A percentile compares a stretch with the other conserved stretches of the same genome.
Conservation (phyloP, 2,797 vertebrate genomes). For the Amniataba percoides region DNA sequence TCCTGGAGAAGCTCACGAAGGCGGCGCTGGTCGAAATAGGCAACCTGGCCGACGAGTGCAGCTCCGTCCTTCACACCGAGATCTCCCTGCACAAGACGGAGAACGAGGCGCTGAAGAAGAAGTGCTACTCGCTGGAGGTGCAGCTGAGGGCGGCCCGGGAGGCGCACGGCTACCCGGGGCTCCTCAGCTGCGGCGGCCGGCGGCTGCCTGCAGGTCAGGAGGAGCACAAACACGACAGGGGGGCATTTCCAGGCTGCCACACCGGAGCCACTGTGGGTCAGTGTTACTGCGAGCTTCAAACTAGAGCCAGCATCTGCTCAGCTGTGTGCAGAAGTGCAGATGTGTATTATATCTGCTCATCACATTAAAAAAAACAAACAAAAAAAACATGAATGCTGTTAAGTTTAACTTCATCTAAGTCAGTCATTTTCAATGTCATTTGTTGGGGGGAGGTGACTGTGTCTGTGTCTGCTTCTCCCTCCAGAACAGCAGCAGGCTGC, state of each 20-base stretch:
- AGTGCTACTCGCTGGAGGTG: conserved; percentile 82
- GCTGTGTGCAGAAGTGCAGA: neutral
- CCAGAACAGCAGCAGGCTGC: conserved; percentile 71
- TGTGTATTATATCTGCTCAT: neutral
- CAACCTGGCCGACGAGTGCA: conserved; percentile 85
- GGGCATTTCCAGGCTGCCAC: neutral
- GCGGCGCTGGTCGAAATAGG: conserved; percentile 83
- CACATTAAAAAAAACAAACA: neutral
- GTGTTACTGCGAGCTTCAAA: neutral
- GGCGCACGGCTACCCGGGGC: conserved; percentile 57
- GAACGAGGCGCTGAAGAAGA: conserved; percentile 85
- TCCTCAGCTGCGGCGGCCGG: conserved; percentile 51
- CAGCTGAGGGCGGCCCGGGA: conserved; percentile 82
- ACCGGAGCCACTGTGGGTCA: neutral
- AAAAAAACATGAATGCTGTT: neutral
- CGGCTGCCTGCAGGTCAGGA: conserved; percentile 66
- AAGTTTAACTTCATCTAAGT: neutral
- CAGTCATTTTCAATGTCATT: neutral
- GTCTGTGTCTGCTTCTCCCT: conserved; percentile 32
- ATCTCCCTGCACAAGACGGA: conserved; percentile 83
- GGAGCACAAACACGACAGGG: neutral
- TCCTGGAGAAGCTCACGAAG: conserved; percentile 85
- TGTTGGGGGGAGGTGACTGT: neutral
- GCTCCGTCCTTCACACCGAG: conserved; percentile 82
- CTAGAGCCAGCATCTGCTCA: neutral